Evolutionary conservation across 2,888 invertebrate genomes (phyloP), one percentile per base, ranked within the genome.

Genomic region (Koerneria pararmatus): DNA sequence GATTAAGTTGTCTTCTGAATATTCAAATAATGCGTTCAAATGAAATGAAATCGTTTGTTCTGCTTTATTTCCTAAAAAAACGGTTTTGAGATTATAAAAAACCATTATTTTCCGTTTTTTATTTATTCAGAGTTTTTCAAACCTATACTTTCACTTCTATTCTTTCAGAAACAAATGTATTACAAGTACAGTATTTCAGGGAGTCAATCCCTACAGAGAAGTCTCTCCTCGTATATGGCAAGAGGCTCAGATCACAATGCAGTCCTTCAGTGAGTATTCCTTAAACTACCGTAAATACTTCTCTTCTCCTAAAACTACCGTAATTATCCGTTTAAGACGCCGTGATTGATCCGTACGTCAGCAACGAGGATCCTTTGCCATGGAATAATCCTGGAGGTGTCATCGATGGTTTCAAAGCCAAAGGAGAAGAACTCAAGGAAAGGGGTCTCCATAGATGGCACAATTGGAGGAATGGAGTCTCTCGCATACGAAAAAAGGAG

Each of bases 181-280:
- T 8, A 11, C 34, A 48, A 22, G 1, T 27, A 60, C 29, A 24
- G 31, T 3, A 0, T 34, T 61, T 2, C 31, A 65, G 65, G 74
- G 76, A 2, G 65, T 76, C 31, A 78, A 79, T 65, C 78, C 78
- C 27, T 80, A 78, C 66, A 76, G 79, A 60, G 76, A 82, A 11
- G 77, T 78, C 5, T 49, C 69, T 22, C 76, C 80, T 0, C 69
- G 81, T 1, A 61, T 66, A 1, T 81, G 81, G 81, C 73, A 78
- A 56, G 81, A 81, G 51, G 72, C 75, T 29, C 80, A 81, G 60
- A 51, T 76, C 37, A 79, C 79, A 5, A 67, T 75, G 53, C 74
- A 78, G 65, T 78, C 80, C 6, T 78, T 80, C 63, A 70, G 80
- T 80, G 51, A 68, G 77, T 71, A 49, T 51, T 58, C 24, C 1